These are phyloP conservation scores for Ascidia mentula DNA, from an alignment of 23 tunicate genomes.

Conservation along the genomic window DNA sequence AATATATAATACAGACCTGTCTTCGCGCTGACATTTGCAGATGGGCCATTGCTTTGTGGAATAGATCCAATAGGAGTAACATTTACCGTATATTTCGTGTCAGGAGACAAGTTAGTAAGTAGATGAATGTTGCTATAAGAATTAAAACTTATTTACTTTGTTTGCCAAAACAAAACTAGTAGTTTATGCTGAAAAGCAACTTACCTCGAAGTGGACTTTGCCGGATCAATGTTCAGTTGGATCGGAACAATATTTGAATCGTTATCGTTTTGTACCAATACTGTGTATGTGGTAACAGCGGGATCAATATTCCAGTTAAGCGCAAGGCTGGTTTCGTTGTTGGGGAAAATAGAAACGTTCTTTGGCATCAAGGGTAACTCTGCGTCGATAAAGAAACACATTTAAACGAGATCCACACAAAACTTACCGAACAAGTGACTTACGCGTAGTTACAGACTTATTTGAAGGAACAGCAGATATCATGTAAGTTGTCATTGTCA, in stretches of 20 bases:
- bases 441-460: background rate
- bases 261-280: background rate
- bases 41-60: no score
- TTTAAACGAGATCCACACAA: background rate
- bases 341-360: background rate
- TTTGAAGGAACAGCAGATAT: conserved; percentile 1
- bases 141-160: background rate
- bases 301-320: conserved; percentile 12
- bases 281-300: conserved; percentile 22
- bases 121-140: no score
- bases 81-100: no score
- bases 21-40: no score
- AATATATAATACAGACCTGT: no score
- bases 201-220: background rate
- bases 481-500: background rate
- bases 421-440: no score
- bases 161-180: background rate
- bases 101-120: no score
- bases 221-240: background rate
- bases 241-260: background rate
- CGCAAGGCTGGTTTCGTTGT: background rate
- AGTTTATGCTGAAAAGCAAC: background rate
- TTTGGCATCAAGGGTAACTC: background rate
- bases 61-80: no score
- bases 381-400: background rate